Base-by-base conservation (phyloP, 2,888 invertebrate genomes). In the Micoletzkya japonica region DNA sequence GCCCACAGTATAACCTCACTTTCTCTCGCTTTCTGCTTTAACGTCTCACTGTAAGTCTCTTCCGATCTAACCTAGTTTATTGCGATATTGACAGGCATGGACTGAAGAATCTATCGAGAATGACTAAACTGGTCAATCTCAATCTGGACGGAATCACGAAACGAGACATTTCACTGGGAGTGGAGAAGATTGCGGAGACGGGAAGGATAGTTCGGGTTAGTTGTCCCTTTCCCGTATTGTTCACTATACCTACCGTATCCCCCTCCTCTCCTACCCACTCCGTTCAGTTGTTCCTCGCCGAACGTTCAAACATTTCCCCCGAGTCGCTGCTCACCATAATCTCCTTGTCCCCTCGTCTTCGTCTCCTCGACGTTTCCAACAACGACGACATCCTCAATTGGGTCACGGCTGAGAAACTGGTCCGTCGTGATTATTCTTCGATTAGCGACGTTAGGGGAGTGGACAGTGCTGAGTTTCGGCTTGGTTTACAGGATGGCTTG, bases 91-190 rank as follows among this genome's bases (percentile, higher is more conserved):
- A 17, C 52, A 69, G 69, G n/a, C 59, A 59, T 52, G 69, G 69
- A 36, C 59, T 69, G 36, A 50, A 58, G 69, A 36, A 58, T n/a
- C 52, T 69, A 10, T 37, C 37, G 4, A 59, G 58, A 14, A 58
- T 69, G 60, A 20, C 52, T 2, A n/a, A 32, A 1, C 58, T 69
- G 2, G 52, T 50, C 50, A 56, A 75, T 49, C 70, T 81, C 36
- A 79, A 79, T 63, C 58, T 81, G 52, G 81, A 81, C 63, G 81
- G 81, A 4, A 63, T 79, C 20, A 64, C 67, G 24, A 76, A 73
- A 36, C 54, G 77, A n/a, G 79, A 81, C 37, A 70, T 80, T 26
- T 77, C 78, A 1, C 44, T 59, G 26, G 79, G 81, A 0, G 24
- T 81, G 36, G 74, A 74, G 56, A 70, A 59, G 24, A 59, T 79